phyloP scores from a whole-genome alignment of 2,888 invertebrate species.

The Chymomyza caudatula region DNA sequence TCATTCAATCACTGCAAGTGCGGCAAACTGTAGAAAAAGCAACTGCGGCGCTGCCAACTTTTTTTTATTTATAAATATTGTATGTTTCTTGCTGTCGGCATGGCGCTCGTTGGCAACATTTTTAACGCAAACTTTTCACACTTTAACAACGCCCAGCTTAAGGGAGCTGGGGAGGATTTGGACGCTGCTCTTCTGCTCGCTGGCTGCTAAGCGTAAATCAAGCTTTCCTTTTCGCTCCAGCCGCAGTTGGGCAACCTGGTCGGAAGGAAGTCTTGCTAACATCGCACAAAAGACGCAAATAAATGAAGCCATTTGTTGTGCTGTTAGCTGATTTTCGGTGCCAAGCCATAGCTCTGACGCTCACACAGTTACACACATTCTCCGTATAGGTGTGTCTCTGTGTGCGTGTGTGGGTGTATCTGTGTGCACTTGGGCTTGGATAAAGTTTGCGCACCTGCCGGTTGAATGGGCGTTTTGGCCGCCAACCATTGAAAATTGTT shows the following conservation, averaged over 20 bases:
- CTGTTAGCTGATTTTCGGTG: slow-evolving; percentile 65
- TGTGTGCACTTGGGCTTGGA: not conserved
- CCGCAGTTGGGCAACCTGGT: slow-evolving; percentile 9
- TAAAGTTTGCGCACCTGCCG: slow-evolving; percentile 14
- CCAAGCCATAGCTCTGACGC: slow-evolving; percentile 31
- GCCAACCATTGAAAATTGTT: slow-evolving; percentile 58
- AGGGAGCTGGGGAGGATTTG: slow-evolving; percentile 14
- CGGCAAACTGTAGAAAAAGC: slow-evolving; percentile 19
- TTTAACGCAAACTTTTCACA: slow-evolving; percentile 50
- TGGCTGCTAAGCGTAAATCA: slow-evolving; percentile 48
- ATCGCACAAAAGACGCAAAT: slow-evolving; percentile 69
- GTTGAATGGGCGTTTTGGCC: slow-evolving; percentile 19
- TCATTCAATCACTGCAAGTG: slow-evolving; percentile 61
- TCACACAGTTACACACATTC: not conserved
- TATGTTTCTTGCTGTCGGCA: slow-evolving; percentile 18
- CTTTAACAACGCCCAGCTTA: slow-evolving; percentile 13
- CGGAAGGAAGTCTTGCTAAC: slow-evolving; percentile 51
- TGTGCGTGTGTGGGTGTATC: not conserved
- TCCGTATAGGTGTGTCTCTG: not conserved
- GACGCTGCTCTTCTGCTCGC: not conserved
- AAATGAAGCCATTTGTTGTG: slow-evolving; percentile 73
- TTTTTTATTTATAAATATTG: slow-evolving; percentile 53
- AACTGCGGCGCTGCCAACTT: slow-evolving; percentile 28
- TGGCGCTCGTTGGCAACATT: slow-evolving; percentile 19
- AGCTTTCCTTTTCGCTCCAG: slow-evolving; percentile 35